A percentile compares a stretch with the other conserved stretches of the same genome.
These are phyloP conservation scores for Bambusicola thoracicus DNA, from an alignment of 2,113 vertebrate genomes.

Conservation along the genomic window DNA sequence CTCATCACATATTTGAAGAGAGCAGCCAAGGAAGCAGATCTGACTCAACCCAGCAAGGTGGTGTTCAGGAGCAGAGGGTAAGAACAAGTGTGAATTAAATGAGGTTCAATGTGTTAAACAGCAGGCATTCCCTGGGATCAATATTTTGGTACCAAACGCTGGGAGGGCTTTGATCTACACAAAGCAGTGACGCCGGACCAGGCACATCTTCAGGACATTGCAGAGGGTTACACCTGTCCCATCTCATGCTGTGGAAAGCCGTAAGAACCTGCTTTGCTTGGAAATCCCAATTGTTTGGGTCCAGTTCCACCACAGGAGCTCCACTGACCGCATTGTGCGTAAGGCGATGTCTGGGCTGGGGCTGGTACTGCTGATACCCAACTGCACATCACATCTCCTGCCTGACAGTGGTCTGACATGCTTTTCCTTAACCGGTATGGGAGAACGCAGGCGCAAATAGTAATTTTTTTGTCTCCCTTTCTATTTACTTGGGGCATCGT, in stretches of 20 bases:
- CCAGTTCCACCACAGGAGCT: not conserved
- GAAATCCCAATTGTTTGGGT: rapidly evolving
- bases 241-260: rapidly evolving
- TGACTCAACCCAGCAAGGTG: not conserved
- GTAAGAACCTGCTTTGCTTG: not conserved
- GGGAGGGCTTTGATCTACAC: not conserved
- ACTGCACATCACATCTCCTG: not conserved
- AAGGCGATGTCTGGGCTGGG: not conserved
- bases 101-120: not conserved
- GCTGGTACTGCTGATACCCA: rapidly evolving
- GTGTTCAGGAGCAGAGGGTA: not conserved
- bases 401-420: not conserved
- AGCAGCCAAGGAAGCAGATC: not conserved
- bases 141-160: not conserved
- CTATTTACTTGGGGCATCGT: not conserved
- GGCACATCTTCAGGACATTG: rapidly evolving
- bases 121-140: not conserved
- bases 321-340: no score
- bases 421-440: rapidly evolving
- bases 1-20: not conserved
- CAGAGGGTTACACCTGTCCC: not conserved
- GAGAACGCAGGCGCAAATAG: rapidly evolving
- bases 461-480: not conserved
- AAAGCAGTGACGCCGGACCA: not conserved
- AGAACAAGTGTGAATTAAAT: slow-evolving; percentile 37